phyloP scores from a whole-genome alignment of 2,113 vertebrate species.

The Oreotrochilus melanogaster region DNA sequence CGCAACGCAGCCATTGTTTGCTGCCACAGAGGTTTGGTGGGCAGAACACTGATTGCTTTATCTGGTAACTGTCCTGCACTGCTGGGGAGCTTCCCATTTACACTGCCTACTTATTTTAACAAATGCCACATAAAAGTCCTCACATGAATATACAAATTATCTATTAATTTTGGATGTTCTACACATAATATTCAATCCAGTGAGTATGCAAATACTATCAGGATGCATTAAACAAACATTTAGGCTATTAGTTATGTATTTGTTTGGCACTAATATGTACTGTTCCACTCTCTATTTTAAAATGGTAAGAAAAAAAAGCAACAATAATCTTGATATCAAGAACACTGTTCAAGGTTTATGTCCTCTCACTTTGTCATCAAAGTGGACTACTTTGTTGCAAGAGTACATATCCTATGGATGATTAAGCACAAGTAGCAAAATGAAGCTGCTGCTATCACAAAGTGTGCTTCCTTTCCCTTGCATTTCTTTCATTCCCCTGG shows the following conservation, averaged over 20 bases:
- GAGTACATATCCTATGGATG: not conserved
- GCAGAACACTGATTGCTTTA: conserved; percentile 63
- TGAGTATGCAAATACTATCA: not conserved
- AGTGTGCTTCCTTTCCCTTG: not conserved
- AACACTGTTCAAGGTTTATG: not conserved
- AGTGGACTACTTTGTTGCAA: not conserved
- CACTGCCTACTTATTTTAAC: conserved; percentile 3
- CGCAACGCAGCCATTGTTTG: not conserved
- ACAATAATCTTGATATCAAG: not conserved
- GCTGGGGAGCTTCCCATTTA: not conserved
- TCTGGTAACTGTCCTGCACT: not conserved
- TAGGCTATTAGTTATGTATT: not conserved
- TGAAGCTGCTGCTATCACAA: not conserved
- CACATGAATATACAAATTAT: not conserved
- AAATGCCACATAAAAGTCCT: not conserved
- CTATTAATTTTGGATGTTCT: not conserved
- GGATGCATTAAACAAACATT: not conserved
- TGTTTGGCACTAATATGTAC: not conserved
- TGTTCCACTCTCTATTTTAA: not conserved
- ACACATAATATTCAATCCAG: not conserved
- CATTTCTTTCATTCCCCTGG: not conserved
- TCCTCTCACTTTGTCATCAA: not conserved
- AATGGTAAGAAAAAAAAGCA: not conserved
- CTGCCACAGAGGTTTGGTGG: not conserved
- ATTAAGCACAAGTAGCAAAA: not conserved